Percentiles rank a stretch among this genome's conserved stretches.
Evolutionary conservation across 1,140 invertebrate species (phyloP).

Genomic region (Harpegnathos saltator): DNA sequence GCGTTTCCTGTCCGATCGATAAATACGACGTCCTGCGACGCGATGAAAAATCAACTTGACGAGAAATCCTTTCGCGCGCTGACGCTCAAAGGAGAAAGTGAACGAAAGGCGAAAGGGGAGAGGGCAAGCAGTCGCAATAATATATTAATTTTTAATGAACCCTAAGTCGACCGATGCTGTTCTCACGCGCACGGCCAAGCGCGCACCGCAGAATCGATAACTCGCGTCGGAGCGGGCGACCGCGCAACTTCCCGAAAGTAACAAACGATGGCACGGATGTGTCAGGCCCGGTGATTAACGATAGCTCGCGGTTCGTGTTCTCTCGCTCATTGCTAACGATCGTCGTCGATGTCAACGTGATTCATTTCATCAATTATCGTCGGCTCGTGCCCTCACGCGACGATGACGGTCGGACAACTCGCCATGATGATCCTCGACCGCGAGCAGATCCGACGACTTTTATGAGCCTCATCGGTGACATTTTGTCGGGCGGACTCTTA

Average conservation of each 20-base stretch:
- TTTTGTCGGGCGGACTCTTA: conserved; percentile 9
- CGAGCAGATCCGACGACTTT: conserved; percentile 6
- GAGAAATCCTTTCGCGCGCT: too few species aligned
- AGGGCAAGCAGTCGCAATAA: background rate
- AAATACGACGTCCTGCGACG: too few species aligned
- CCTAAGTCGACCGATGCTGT: conserved; percentile 21
- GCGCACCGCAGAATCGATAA: conserved; percentile 43
- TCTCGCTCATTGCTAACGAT: conserved; percentile 59
- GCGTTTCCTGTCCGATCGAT: too few species aligned
- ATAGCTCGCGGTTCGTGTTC: conserved; percentile 56
- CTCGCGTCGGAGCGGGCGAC: conserved; percentile 21
- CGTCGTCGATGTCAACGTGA: conserved; percentile 60
- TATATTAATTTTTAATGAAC: conserved; percentile 51
- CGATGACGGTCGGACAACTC: conserved; percentile 41
- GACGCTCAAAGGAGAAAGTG: too few species aligned
- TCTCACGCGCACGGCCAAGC: background rate
- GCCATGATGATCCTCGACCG: conserved; percentile 36
- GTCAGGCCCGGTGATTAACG: conserved; percentile 57
- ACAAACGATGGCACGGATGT: conserved; percentile 57
- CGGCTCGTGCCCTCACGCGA: conserved; percentile 18
- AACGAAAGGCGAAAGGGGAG: too few species aligned
- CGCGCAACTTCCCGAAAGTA: conserved; percentile 56
- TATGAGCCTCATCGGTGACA: background rate
- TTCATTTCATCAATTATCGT: conserved; percentile 60
- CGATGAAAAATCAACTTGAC: too few species aligned